Evolutionary conservation across 2,797 vertebrate genomes (phyloP).

Genomic region (Anolis apletophallus): DNA sequence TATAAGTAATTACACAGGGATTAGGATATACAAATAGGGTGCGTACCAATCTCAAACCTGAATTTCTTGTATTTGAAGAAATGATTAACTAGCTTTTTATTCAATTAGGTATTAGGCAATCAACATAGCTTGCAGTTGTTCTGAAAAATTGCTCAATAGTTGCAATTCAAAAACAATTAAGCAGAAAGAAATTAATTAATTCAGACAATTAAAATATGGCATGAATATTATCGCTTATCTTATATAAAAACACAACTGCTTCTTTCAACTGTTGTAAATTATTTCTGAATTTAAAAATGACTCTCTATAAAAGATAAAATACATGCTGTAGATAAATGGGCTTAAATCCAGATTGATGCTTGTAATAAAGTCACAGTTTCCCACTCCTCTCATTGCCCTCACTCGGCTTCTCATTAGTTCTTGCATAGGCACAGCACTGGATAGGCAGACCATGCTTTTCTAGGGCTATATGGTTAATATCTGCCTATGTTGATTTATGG

Average conservation of each 20-base stretch:
- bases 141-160: constrained; percentile 9
- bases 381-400: no score
- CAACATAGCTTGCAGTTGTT: constrained; percentile 2
- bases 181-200: constrained; percentile 24
- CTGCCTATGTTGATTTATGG: background rate
- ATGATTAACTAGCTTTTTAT: background rate
- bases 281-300: background rate
- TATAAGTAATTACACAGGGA: constrained; percentile 32
- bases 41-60: constrained; percentile 18
- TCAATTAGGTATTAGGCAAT: constrained; percentile 11
- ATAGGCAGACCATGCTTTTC: no score
- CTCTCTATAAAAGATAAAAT: background rate
- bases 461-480: background rate
- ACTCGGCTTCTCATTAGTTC: no score
- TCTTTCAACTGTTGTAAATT: no score
- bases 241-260: background rate
- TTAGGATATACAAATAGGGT: constrained; percentile 26
- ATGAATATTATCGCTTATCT: background rate
- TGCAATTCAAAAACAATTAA: constrained; percentile 27
- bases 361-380: no score
- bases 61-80: constrained; percentile 32
- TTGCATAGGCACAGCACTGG: no score
- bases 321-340: background rate
- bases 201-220: background rate
- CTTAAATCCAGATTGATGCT: no score